A percentile compares a stretch with the other conserved stretches of the same genome.
phyloP scores from a whole-genome alignment of 2,888 invertebrate genomes.

The Lutraria lutraria region DNA sequence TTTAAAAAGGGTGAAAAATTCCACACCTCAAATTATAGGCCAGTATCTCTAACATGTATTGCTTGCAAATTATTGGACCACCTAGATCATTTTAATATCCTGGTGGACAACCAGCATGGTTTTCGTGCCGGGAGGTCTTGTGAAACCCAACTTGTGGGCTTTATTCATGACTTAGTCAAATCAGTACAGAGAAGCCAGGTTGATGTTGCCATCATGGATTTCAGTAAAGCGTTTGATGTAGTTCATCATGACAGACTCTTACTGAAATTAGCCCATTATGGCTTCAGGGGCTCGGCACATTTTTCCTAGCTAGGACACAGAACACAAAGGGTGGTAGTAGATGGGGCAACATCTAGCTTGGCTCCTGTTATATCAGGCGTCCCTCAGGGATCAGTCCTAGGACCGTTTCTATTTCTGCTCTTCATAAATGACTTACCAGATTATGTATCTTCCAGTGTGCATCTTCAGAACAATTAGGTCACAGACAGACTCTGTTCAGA shows the following conservation, averaged over 20 bases:
- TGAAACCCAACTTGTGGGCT: slow-evolving; percentile 41
- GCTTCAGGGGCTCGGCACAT: slow-evolving; percentile 12
- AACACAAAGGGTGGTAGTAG: slow-evolving; percentile 40
- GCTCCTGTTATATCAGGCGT: too few species aligned
- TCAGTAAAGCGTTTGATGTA: slow-evolving; percentile 35
- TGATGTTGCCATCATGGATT: too few species aligned
- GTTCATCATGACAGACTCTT: slow-evolving; percentile 38
- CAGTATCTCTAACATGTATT: slow-evolving; percentile 7
- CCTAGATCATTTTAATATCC: slow-evolving; percentile 25
- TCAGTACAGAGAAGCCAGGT: too few species aligned
- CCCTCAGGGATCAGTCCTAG: background rate
- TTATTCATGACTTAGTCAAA: too few species aligned
- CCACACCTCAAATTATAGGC: background rate
- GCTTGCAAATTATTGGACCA: background rate
- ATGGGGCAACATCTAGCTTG: slow-evolving; percentile 27
- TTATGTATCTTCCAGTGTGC: background rate
- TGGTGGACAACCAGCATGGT: slow-evolving; percentile 45
- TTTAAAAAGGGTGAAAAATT: slow-evolving; percentile 7
- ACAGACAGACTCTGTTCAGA: background rate
- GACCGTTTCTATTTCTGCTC: background rate
- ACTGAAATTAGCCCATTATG: too few species aligned
- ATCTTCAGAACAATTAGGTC: background rate
- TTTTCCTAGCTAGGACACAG: slow-evolving; percentile 26
- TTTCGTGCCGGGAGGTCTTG: slow-evolving; percentile 42
- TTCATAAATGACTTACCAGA: background rate